Conservation (phyloP, 2,888 invertebrate genomes). For the Copidosoma aretas region DNA sequence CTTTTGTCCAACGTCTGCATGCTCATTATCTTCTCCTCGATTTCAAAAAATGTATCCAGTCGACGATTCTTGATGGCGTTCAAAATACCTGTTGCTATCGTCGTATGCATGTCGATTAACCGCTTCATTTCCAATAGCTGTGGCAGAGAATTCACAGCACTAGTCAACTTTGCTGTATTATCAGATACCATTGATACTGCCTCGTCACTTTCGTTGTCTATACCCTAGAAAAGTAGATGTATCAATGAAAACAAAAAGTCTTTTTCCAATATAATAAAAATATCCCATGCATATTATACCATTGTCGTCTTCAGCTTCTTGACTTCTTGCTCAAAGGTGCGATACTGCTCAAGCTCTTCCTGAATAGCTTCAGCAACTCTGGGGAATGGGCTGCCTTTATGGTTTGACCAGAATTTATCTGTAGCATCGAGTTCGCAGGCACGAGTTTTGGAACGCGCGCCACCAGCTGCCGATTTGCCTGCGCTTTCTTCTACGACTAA, state of each 20-base stretch:
- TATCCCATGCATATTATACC: conserved; percentile 61
- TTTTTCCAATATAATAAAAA: background rate
- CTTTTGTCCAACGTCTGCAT: conserved; percentile 82
- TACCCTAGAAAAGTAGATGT: conserved; percentile 65
- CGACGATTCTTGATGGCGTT: conserved; percentile 87
- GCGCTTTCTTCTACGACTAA: conserved; percentile 73
- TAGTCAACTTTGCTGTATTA: conserved; percentile 91
- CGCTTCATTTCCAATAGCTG: conserved; percentile 96
- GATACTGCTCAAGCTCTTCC: conserved; percentile 94
- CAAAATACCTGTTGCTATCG: conserved; percentile 91
- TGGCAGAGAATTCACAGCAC: conserved; percentile 94
- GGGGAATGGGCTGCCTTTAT: conserved; percentile 93
- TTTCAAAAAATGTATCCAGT: conserved; percentile 94
- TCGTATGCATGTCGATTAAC: conserved; percentile 98
- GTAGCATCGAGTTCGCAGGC: conserved; percentile 88
- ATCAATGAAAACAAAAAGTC: background rate
- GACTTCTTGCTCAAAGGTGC: conserved; percentile 93
- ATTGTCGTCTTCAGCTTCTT: conserved; percentile 92
- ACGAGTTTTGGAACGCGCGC: conserved; percentile 78
- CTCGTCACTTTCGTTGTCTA: conserved; percentile 85
- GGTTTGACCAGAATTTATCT: conserved; percentile 91
- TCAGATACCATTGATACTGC: conserved; percentile 88
- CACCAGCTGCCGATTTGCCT: conserved; percentile 65
- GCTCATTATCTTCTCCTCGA: conserved; percentile 97
- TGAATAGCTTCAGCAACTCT: conserved; percentile 98